Percentiles rank a stretch among this genome's conserved stretches.
phyloP scores from a whole-genome alignment of 2,113 vertebrate species.

The Theristicus caerulescens region DNA sequence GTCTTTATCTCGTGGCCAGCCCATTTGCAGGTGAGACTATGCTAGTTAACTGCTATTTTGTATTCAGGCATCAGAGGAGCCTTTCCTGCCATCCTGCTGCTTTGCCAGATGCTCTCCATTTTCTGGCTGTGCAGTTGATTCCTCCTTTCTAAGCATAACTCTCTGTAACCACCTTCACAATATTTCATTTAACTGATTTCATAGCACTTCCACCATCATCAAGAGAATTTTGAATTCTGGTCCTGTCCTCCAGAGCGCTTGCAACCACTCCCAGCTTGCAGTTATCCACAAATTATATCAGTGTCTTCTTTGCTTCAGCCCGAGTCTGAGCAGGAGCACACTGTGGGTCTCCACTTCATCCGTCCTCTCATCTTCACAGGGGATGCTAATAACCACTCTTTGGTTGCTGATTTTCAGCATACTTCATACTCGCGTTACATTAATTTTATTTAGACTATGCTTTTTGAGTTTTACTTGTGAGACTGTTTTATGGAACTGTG shows the following conservation, averaged over 20 bases:
- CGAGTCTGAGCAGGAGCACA: not conserved
- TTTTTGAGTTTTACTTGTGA: not conserved
- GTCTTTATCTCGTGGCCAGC: not conserved
- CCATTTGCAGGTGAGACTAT: rapidly evolving
- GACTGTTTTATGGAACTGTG: not conserved
- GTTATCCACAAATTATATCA: not conserved
- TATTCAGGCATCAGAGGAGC: not conserved
- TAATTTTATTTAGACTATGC: rapidly evolving
- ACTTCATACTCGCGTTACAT: rapidly evolving
- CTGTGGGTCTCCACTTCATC: not conserved
- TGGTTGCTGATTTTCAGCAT: not conserved
- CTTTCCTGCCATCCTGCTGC: not conserved
- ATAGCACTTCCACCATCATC: not conserved
- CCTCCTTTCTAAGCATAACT: not conserved
- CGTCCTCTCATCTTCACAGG: not conserved
- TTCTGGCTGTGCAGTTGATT: not conserved
- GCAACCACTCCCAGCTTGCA: not conserved
- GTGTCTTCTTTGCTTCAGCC: not conserved
- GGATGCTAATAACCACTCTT: rapidly evolving
- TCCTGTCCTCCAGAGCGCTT: not conserved
- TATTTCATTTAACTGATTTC: not conserved
- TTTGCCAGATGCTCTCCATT: not conserved
- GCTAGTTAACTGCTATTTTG: not conserved
- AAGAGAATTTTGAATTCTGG: not conserved
- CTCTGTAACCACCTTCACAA: not conserved